Evolutionary conservation across 1,140 invertebrate species (phyloP), one percentile per base, ranked within the genome.

Genomic region (Drosophila grimshawi): DNA sequence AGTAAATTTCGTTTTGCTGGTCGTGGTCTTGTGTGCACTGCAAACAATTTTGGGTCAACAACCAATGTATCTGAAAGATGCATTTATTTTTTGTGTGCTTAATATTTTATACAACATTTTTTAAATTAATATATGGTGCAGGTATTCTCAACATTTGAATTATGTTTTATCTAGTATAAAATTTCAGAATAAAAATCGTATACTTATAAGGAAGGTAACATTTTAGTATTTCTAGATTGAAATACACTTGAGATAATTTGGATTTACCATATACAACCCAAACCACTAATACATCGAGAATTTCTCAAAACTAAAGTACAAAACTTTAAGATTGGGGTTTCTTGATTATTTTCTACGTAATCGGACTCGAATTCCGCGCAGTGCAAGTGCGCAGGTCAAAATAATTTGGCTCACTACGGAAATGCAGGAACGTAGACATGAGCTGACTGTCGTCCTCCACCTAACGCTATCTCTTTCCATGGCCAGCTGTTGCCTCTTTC

Each of bases 381-480:
- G 83, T 89, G 83, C 68, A 39, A 4, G 11, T 10, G 5, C 66
- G 60, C 80, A 89, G 85, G 86, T 78, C 85, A 76, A 89, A 78
- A 81, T 76, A 81, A 85, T 89, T 89, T 89, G 69, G 65, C 64
- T 86, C 41, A 65, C 57, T 80, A 49, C 83, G 83, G 79, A 86
- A 86, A 66, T 68, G 64, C 19, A 69, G 64, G 59, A 46, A 69
- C 46, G 51, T 59, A 60, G 65, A 55, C 29, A 41, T 59, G 39
- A 45, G 51, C 6, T 11, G 56, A 37, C 56, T 76, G 63, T n/a
- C 48, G 39, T 43, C 39, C 52, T 11, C 39, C 35, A 66, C 6
- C 59, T 62, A 68, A 66, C 45, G 62, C 76, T 62, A 59, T 74
- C 76, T 60, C 63, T 80, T 46, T 77, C 72, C 56, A 61, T 73